A percentile compares a stretch with the other conserved stretches of the same genome.
phyloP scores from a whole-genome alignment of 2,888 invertebrate species.

The Erebia ligea region DNA sequence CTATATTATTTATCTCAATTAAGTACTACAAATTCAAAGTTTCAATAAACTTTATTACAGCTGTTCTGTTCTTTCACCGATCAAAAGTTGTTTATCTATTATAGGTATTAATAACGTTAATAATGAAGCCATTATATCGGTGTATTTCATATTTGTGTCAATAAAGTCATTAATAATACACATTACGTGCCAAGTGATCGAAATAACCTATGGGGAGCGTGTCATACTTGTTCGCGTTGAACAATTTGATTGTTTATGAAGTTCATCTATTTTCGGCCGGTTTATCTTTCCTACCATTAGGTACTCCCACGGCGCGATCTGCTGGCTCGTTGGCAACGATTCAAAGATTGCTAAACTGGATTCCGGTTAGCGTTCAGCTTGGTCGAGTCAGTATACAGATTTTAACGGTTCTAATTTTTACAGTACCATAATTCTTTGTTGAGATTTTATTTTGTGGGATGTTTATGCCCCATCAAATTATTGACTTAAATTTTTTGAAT shows the following conservation, averaged over 20 bases:
- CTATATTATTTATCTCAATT: no score
- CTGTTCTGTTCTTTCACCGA: background rate
- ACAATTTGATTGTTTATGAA: constrained; percentile 73
- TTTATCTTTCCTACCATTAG: constrained; percentile 77
- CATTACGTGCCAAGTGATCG: constrained; percentile 26
- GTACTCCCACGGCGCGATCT: constrained; percentile 66
- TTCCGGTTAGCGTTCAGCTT: constrained; percentile 48
- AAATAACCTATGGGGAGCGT: constrained; percentile 28
- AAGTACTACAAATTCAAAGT: background rate
- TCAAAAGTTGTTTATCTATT: background rate
- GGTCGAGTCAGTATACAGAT: constrained; percentile 24
- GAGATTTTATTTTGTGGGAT: background rate
- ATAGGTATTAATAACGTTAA: background rate
- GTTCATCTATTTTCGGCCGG: constrained; percentile 72
- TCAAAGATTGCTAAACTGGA: constrained; percentile 79
- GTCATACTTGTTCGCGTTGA: constrained; percentile 31
- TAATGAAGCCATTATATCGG: background rate
- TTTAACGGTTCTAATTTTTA: constrained; percentile 21
- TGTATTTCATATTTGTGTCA: constrained; percentile 19
- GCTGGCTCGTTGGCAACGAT: constrained; percentile 65
- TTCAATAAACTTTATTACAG: background rate
- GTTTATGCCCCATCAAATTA: no score
- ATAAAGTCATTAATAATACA: constrained; percentile 29
- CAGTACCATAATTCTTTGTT: background rate
- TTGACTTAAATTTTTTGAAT: no score